phyloP scores from a whole-genome alignment of 2,888 invertebrate genomes.

The Nowickia ferox region DNA sequence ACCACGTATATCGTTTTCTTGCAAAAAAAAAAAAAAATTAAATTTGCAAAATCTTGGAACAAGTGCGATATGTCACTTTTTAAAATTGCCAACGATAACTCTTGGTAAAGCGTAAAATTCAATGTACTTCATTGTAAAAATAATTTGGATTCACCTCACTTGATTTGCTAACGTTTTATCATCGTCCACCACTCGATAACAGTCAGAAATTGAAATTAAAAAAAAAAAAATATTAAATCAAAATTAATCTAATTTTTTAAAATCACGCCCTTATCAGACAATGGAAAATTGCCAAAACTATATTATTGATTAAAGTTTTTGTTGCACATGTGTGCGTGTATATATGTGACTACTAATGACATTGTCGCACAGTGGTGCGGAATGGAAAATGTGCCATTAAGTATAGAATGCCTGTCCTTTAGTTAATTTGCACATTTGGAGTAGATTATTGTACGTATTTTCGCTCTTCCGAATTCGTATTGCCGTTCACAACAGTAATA shows the following conservation, averaged over 20 bases:
- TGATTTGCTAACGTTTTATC: conserved; percentile 30
- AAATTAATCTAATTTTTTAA: conserved; percentile 42
- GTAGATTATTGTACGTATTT: too few relatives aligned
- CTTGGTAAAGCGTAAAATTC: too few relatives aligned
- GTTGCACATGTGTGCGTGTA: neutral
- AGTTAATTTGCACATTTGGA: neutral
- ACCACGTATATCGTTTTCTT: too few relatives aligned
- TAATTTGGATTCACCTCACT: neutral
- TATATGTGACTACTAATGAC: neutral
- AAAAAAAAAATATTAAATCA: conserved; percentile 27
- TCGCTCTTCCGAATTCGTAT: too few relatives aligned
- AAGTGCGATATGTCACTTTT: too few relatives aligned
- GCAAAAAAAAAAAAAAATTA: too few relatives aligned
- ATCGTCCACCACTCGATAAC: conserved; percentile 22
- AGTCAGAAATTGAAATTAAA: conserved; percentile 39
- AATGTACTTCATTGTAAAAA: neutral
- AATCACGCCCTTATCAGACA: conserved; percentile 51
- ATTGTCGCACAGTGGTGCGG: neutral
- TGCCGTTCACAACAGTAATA: too few relatives aligned
- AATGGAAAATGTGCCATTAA: too few relatives aligned
- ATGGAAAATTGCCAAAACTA: neutral
- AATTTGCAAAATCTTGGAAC: too few relatives aligned
- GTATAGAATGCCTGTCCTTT: too few relatives aligned
- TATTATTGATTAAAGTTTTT: conserved; percentile 45
- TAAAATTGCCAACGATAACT: too few relatives aligned